Percentiles rank a stretch among this genome's conserved stretches.
phyloP scores from a whole-genome alignment of 1,140 invertebrate species.

The Melitaea cinxia region DNA sequence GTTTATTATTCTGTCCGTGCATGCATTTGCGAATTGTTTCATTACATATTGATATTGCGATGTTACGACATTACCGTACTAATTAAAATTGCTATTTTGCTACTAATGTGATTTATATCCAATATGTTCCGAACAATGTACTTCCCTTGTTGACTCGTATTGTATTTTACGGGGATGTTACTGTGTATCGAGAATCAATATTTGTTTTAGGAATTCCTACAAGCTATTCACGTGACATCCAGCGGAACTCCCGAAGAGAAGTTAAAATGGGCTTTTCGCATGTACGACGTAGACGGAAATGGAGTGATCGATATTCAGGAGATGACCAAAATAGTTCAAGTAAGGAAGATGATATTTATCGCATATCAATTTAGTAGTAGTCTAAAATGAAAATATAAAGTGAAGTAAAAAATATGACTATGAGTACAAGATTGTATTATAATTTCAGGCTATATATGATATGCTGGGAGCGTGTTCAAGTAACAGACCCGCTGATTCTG shows the following conservation, averaged over 20 bases:
- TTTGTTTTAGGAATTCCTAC: slow-evolving; percentile 94
- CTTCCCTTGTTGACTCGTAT: slow-evolving; percentile 32
- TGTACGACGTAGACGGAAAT: slow-evolving; percentile 99
- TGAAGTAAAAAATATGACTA: too few species aligned
- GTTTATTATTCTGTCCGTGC: slow-evolving; percentile 25
- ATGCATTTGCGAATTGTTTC: slow-evolving; percentile 40
- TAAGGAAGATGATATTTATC: slow-evolving; percentile 62
- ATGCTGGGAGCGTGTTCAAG: slow-evolving; percentile 98
- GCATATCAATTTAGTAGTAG: neutral
- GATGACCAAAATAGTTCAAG: slow-evolving; percentile 97
- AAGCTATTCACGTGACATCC: slow-evolving; percentile 99
- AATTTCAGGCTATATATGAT: slow-evolving; percentile 97
- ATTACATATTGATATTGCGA: slow-evolving; percentile 27
- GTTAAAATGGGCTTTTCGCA: slow-evolving; percentile 99
- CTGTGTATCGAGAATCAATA: slow-evolving; percentile 53
- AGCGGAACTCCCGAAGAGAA: slow-evolving; percentile 99
- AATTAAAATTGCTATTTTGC: slow-evolving; percentile 12
- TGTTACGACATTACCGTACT: slow-evolving; percentile 20
- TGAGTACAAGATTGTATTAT: neutral
- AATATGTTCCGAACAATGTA: slow-evolving; percentile 37
- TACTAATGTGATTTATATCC: neutral
- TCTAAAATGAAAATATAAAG: too few species aligned
- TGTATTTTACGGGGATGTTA: slow-evolving; percentile 36
- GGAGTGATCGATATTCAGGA: slow-evolving; percentile 99
- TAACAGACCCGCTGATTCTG: slow-evolving; percentile 94